Evolutionary conservation across 2,113 vertebrate species (phyloP), one percentile per base, ranked within the genome.

Genomic region (Peromyscus californicus): DNA sequence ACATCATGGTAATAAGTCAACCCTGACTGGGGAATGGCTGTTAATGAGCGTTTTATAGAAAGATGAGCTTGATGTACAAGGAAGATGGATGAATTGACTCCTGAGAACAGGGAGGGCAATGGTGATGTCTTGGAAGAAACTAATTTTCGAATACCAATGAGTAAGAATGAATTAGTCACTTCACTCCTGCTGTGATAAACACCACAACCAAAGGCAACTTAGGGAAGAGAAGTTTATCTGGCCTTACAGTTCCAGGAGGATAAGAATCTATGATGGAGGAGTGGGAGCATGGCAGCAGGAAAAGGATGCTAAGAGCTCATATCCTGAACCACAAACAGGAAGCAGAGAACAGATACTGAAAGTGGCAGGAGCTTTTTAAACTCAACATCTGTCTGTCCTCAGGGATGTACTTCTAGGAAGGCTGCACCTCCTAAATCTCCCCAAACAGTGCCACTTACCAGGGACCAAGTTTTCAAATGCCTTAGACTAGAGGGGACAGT

Each of bases 11-110:
- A 61, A 4, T 39, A 69, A 69, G 29, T 54, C 22, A 95, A 13
- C 10, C 29, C 6, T 3, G 2, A 9, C 3, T 26, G 13, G 67
- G 70, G 39, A 42, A 75, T 19, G 74, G 15, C 21, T 11, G 36
- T 42, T 16, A 83, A 15, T 26, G 22, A 17, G 0, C 0, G 2
- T 36, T 19, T 39, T 21, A 19, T 0, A 0, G 16, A 76, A 89
- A 82, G 7, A 45, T 48, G 21, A 57, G 2, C 7, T 86, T 31
- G 9, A 3, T 4, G 4, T 10, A 5, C 17, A 75, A 65, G 29
- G 24, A 54, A 36, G 36, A 7, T 4, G 22, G 7, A 59, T 61
- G 57, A 84, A 29, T 26, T 61, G 57, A 45, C 22, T 31, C 19
- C 0, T 19, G 10, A 48, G 17, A 51, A 10, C 1, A 31, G 36